Base-by-base conservation (phyloP, 2,888 invertebrate species). In the Pheosia tremula region DNA sequence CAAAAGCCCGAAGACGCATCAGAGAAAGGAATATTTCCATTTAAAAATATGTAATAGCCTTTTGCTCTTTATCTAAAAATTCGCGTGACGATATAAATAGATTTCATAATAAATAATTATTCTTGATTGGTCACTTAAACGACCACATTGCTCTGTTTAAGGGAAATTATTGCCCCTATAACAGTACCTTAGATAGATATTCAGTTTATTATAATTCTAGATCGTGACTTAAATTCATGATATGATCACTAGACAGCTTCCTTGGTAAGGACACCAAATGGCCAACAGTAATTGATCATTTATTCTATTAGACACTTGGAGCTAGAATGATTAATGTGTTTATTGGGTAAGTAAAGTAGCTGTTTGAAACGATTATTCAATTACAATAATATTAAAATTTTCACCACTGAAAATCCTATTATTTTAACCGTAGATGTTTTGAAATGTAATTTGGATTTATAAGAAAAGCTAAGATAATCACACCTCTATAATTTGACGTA, bases 221-320 rank as follows among this genome's bases (percentile, higher is more conserved):
- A 69, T 78, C 82, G 82, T 82, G 82, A 81, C 78, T 74, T 37
- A 61, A 55, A 70, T 64, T 64, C 66, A 69, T 72, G 77, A 75
- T 75, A 73, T 66, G 62, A 76, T 71, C 71, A 60, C 63, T 62
- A 68, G 67, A 74, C 71, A 73, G 67, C 76, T 76, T 74, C 71
- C 66, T 67, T 64, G 66, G 62, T 61, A 63, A 66, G 62, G 66
- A 69, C 69, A 61, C 74, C 57, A 64, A 68, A 73, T 68, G 58
- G 63, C 60, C 58, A 56, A 56, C 56, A 24, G 13, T 56, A 56
- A 56, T 56, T 56, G 56, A 56, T 45, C 56, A 56, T 56, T 56
- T 56, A 56, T 56, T 43, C 36, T 45, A 55, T 39, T n/a, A 7
- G 7, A 24, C 6, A 56, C 56, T 56, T 5, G 13, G 24, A 10